Conservation (phyloP, 2,888 invertebrate genomes). For the Clanis bilineata region DNA sequence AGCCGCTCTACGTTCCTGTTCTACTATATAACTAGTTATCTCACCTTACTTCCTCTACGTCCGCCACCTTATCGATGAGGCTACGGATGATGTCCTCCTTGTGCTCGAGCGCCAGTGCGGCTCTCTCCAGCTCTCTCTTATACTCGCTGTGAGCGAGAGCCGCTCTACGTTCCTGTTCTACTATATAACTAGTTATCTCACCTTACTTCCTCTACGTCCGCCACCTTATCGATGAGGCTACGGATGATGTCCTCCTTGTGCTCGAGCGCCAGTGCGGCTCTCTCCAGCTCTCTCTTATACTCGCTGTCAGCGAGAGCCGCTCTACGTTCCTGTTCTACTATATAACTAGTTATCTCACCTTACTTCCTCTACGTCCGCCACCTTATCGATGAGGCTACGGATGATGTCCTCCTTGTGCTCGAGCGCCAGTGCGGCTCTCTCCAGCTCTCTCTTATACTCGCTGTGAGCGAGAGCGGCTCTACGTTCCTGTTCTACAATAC, state of each 20-base stretch:
- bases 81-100: too few species aligned
- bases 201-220: constrained; percentile 73
- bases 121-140: too few species aligned
- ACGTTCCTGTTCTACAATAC: constrained; percentile 70
- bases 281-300: constrained; percentile 61
- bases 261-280: constrained; percentile 57
- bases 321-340: constrained; percentile 67
- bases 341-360: constrained; percentile 46
- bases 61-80: too few species aligned
- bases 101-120: too few species aligned
- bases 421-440: constrained; percentile 58
- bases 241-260: constrained; percentile 72
- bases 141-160: too few species aligned
- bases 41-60: too few species aligned
- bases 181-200: constrained; percentile 22
- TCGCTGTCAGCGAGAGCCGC: constrained; percentile 61
- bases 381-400: constrained; percentile 70
- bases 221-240: constrained; percentile 73
- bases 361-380: constrained; percentile 73
- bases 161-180: too few species aligned
- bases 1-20: too few species aligned
- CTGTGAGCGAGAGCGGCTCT: constrained; percentile 61
- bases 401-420: constrained; percentile 73
- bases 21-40: too few species aligned
- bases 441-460: constrained; percentile 62